Percentiles rank a stretch among this genome's conserved stretches.
These are phyloP conservation scores for Serrognathus titanus DNA, from an alignment of 2,888 invertebrate species.

Conservation along the genomic window DNA sequence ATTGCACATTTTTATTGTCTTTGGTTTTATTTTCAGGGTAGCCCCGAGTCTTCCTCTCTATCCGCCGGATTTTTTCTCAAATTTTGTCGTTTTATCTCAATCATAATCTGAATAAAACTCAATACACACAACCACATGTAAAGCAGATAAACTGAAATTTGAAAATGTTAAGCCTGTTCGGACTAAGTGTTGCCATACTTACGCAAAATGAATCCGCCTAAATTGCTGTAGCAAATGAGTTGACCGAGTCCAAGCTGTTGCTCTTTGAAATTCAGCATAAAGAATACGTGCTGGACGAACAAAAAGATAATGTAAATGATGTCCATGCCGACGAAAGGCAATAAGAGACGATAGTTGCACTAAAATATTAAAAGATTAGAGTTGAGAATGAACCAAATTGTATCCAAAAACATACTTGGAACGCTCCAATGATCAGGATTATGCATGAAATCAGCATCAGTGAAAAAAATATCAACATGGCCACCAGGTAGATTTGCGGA, in stretches of 20 bases:
- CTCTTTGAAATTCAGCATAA: conserved; percentile 14
- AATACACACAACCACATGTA: conserved; percentile 21
- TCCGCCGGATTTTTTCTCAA: too few relatives aligned
- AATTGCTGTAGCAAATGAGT: conserved; percentile 15
- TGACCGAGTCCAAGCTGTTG: conserved; percentile 9
- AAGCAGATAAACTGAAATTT: conserved; percentile 18
- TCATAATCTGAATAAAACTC: conserved; percentile 17
- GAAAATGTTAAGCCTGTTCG: background rate
- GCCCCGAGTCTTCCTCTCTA: too few relatives aligned
- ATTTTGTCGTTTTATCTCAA: conserved; percentile 9
- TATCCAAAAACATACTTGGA: conserved; percentile 2
- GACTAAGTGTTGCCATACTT: conserved; percentile 4
- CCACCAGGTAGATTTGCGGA: conserved; percentile 2
- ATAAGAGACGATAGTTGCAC: conserved; percentile 4
- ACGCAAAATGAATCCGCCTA: conserved; percentile 17
- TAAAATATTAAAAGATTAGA: background rate
- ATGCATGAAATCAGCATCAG: conserved; percentile 7
- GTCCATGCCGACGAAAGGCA: conserved; percentile 6
- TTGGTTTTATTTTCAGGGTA: too few relatives aligned
- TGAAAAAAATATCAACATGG: conserved; percentile 7
- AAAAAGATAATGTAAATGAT: conserved; percentile 7
- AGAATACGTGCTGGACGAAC: background rate
- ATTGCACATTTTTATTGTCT: too few relatives aligned
- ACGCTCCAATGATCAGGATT: conserved; percentile 10
- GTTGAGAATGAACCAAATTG: background rate